A percentile compares a stretch with the other conserved stretches of the same genome.
Conservation (phyloP, 2,113 vertebrate genomes). For the Euleptes europaea region DNA sequence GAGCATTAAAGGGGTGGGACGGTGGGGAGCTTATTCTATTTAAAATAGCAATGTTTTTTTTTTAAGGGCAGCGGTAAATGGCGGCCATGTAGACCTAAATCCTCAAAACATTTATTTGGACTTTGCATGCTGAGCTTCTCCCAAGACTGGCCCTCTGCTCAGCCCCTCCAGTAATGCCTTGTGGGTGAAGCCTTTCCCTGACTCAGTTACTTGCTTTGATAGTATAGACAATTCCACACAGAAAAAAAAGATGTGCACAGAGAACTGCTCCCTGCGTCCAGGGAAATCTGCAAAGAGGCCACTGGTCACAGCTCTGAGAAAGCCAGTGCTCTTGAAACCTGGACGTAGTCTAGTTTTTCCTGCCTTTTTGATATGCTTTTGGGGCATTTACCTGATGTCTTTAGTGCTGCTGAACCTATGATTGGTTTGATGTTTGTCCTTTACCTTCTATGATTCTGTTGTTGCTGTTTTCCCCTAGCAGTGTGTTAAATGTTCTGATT, state of each 20-base stretch:
- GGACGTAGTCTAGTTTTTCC: background rate
- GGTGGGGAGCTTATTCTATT: background rate
- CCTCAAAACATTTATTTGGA: background rate
- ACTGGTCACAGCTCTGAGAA: background rate
- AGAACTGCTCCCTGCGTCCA: background rate
- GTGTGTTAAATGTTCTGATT: too few relatives aligned
- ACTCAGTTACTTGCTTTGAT: background rate
- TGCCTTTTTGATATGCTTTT: too few relatives aligned
- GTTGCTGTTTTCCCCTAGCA: too few relatives aligned
- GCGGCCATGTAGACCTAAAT: background rate
- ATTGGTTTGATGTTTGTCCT: too few relatives aligned
- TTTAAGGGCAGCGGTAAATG: background rate
- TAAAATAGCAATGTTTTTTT: background rate
- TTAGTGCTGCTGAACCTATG: too few relatives aligned
- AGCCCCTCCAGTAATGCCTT: background rate
- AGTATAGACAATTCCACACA: background rate
- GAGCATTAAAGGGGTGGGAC: background rate
- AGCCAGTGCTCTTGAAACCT: background rate
- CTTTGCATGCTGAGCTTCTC: background rate
- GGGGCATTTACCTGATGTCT: too few relatives aligned
- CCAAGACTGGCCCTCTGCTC: background rate
- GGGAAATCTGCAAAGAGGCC: background rate
- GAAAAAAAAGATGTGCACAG: background rate
- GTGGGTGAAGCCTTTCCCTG: background rate
- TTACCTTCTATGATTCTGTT: too few relatives aligned